These are phyloP conservation scores for Pao palembangensis DNA, from an alignment of 2,113 vertebrate genomes.

Conservation along the genomic window DNA sequence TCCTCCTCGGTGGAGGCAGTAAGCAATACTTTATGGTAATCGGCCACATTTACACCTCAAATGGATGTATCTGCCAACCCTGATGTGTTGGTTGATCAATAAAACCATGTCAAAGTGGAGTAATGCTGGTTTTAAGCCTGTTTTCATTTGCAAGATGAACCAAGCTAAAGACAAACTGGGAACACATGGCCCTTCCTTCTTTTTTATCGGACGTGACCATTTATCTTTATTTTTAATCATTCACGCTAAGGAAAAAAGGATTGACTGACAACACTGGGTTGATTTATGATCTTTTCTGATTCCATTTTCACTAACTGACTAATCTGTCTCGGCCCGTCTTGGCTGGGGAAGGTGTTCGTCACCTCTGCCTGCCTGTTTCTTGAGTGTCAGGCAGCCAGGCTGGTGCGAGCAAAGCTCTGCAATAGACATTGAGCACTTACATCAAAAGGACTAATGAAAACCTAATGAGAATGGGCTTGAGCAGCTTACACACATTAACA, in stretches of 20 bases:
- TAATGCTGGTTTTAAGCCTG: too few species aligned
- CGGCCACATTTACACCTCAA: too few species aligned
- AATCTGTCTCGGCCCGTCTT: background rate
- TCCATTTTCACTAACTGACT: slow-evolving; percentile 9
- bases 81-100: slow-evolving; percentile 7
- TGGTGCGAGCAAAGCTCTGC: slow-evolving; percentile 15
- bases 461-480: slow-evolving; percentile 66
- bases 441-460: slow-evolving; percentile 69
- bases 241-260: slow-evolving; percentile 10
- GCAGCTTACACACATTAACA: slow-evolving; percentile 68
- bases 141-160: background rate
- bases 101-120: background rate
- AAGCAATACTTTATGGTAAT: too few species aligned
- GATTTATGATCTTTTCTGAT: slow-evolving; percentile 4
- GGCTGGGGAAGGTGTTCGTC: slow-evolving; percentile 15
- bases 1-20: too few species aligned
- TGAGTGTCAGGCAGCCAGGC: slow-evolving; percentile 6
- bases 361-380: background rate
- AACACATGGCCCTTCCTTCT: background rate
- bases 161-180: background rate
- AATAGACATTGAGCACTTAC: slow-evolving; percentile 54
- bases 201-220: background rate
- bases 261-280: slow-evolving; percentile 8
- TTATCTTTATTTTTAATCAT: background rate
- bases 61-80: background rate